Percentiles rank a stretch among this genome's conserved stretches.
Conservation (phyloP, 2,888 invertebrate genomes). For the Sisyra terminalis region DNA sequence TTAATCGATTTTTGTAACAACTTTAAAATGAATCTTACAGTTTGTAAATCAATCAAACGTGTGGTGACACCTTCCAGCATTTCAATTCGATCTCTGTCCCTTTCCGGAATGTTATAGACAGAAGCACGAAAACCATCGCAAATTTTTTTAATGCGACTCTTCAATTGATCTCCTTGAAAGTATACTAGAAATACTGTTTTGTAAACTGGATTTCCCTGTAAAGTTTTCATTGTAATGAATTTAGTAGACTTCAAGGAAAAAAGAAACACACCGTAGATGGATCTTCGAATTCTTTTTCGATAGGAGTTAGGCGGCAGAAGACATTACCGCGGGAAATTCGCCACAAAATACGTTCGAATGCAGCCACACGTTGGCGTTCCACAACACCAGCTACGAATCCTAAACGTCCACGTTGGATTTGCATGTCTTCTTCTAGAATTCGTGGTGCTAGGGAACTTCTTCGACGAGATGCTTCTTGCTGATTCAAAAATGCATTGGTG, state of each 20-base stretch:
- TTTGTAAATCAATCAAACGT: slow-evolving; percentile 73
- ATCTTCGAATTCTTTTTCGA: slow-evolving; percentile 69
- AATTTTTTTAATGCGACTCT: slow-evolving; percentile 79
- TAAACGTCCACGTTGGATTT: slow-evolving; percentile 31
- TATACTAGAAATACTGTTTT: slow-evolving; percentile 82
- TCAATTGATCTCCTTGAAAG: slow-evolving; percentile 86
- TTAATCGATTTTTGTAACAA: slow-evolving; percentile 10
- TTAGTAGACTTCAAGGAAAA: slow-evolving; percentile 1
- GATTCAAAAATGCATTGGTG: slow-evolving; percentile 78
- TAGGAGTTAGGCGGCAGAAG: slow-evolving; percentile 74
- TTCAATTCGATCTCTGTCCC: slow-evolving; percentile 65
- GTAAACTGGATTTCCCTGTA: slow-evolving; percentile 57
- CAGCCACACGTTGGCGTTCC: slow-evolving; percentile 69
- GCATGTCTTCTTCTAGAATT: slow-evolving; percentile 13
- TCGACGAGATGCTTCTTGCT: slow-evolving; percentile 54
- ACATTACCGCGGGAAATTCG: slow-evolving; percentile 85
- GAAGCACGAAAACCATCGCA: slow-evolving; percentile 88
- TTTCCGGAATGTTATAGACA: slow-evolving; percentile 82
- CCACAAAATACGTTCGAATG: slow-evolving; percentile 88
- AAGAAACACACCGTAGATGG: slow-evolving; percentile 51
- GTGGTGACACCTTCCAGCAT: slow-evolving; percentile 84
- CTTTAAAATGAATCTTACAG: slow-evolving; percentile 31
- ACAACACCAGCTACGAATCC: slow-evolving; percentile 87
- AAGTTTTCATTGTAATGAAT: not conserved
- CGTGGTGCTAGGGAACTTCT: slow-evolving; percentile 40